Evolutionary conservation across 53 echinoderm and acorn worm species (phyloP), one percentile per base, ranked within the genome.

Genomic region (Patiria pectinifera): DNA sequence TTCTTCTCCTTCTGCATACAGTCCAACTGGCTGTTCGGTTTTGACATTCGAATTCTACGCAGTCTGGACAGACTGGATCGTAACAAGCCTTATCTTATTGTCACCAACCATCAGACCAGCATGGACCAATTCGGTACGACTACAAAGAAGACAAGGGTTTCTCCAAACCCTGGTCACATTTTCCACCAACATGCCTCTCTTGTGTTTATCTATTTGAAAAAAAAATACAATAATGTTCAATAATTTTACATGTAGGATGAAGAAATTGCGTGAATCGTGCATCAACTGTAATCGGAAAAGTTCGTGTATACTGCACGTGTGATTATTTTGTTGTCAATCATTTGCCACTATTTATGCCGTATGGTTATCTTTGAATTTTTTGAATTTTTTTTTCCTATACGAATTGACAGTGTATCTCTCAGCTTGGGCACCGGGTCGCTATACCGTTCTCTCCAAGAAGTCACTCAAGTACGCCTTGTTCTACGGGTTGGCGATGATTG

Each of bases 31-130:
- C 14, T 81, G 53, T 81, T 81, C n/a, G 81, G 81, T 18, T 47
- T 81, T n/a, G 24, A 46, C 47, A 81, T 81, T 53, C 45, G 14
- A 47, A 81, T 48, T 18, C 81, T 81, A 16, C 81, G 81, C 49
- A 81, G 81, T 49, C 4, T 81, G 24, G 81, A 81, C 16, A 45
- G 81, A 15, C 81, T 81, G 4, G 81, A 81, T 15, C 4, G 14
- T 47, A 13, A 93, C 5, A 93, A 93, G 4, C 93, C 96, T 3
- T 94, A 90, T 70, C 92, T 97, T 66, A 92, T 97, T 25, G 93
- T 97, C 19, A 93, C 92, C 72, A 96, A 97, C 48, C 97, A 96
- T 87, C 97, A 97, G 83, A 97, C 94, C 62, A 87, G 92, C 6
- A 76, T 97, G 24, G 96, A 97, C 72, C 92, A 94, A 83, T 91